Base-by-base conservation (phyloP, 2,888 invertebrate species). In the Danaus chrysippus region DNA sequence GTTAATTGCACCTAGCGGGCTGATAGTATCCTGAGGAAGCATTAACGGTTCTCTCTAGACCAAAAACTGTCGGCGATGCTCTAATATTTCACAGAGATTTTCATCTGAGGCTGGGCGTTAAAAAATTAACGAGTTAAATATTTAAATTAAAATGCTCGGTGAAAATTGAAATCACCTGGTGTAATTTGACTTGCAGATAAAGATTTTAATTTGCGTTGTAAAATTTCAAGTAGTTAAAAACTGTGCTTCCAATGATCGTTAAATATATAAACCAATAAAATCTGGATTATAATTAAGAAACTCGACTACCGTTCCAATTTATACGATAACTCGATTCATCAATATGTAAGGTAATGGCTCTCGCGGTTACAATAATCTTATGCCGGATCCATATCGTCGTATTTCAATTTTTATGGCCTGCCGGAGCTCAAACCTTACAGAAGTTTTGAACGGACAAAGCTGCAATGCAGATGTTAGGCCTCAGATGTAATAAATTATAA, bases 1-100 rank as follows among this genome's bases (percentile, higher is more conserved):
- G 75, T 74, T 81, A 81, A 82, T 80, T 75, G 74, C 73, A 70
- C 73, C 71, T 71, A 72, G 74, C 69, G 71, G 58, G 72, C 63
- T 64, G 66, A 65, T 71, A 65, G 66, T 67, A 65, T 66, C 68
- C 70, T 66, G 71, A 62, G 66, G 69, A 66, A 65, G 68, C 70
- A 70, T 71, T 73, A 68, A 71, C 71, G 73, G 72, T 76, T 77
- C 76, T 74, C 76, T 75, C 72, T 70, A 66, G 67, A 61, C 72
- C 71, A 69, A 76, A 76, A 70, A 77, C 72, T 67, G 74, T 71
- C 70, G 66, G 70, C 70, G 61, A 62, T 62, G 66, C 65, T 68
- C 63, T 67, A 70, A 73, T 73, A 71, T 70, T 71, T 72, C 67
- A 71, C 61, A 59, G 61, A 65, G 69, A 69, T 70, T 66, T 65